phyloP scores from a whole-genome alignment of 2,113 vertebrate species.

The Pseudopipra pipra region DNA sequence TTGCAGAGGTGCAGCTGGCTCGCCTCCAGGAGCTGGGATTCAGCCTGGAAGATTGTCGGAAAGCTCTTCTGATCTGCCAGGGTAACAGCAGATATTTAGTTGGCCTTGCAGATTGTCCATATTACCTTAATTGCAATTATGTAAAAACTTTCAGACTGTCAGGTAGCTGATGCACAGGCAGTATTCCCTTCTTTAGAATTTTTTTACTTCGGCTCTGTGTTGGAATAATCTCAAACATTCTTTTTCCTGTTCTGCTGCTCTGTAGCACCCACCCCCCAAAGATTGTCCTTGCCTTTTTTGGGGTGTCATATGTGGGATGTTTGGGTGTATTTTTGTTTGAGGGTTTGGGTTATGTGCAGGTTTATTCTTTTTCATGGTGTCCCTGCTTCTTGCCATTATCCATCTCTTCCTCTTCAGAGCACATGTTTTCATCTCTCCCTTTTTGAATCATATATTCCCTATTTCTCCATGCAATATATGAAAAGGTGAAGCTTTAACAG shows the following conservation, averaged over 20 bases:
- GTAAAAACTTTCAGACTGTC: background rate
- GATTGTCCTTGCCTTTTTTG: background rate
- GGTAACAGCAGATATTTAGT: conserved; percentile 68
- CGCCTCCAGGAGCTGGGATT: conserved; percentile 92
- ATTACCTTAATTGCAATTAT: background rate
- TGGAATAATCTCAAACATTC: background rate
- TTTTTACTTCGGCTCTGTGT: background rate
- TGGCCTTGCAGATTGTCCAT: background rate
- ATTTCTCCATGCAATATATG: background rate
- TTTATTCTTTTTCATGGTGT: background rate
- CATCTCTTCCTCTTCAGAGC: background rate
- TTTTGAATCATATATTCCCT: background rate
- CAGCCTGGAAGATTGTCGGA: conserved; percentile 86
- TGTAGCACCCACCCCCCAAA: background rate
- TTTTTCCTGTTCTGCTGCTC: background rate
- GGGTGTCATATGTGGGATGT: background rate
- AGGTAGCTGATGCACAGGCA: background rate
- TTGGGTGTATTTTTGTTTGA: background rate
- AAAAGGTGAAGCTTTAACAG: background rate
- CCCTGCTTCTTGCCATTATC: background rate
- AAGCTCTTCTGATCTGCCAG: conserved; percentile 85
- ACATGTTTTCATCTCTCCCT: background rate
- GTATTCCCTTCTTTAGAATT: background rate
- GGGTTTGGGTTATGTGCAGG: background rate
- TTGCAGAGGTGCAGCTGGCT: conserved; percentile 84